These are phyloP conservation scores for Alethe castanea DNA, from an alignment of 2,113 vertebrate species.

Conservation along the genomic window DNA sequence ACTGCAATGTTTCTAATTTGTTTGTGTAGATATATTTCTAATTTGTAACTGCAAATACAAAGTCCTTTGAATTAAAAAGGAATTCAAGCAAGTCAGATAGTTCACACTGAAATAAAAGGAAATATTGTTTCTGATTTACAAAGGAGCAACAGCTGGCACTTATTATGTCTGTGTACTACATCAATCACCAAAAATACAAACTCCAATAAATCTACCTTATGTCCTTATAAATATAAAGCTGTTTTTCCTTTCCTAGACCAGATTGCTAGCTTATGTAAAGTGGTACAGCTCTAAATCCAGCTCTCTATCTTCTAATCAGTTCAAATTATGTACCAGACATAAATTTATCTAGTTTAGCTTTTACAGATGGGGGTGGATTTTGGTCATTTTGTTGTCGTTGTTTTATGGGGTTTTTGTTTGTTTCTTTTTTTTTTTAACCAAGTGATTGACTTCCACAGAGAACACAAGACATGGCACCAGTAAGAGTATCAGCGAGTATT, in stretches of 20 bases:
- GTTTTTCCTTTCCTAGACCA: not conserved
- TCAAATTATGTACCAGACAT: not conserved
- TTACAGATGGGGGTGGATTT: not conserved
- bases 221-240: conserved; percentile 24
- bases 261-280: conserved; percentile 15
- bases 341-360: not conserved
- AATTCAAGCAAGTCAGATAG: not conserved
- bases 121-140: conserved; percentile 30
- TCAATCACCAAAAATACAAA: conserved; percentile 42
- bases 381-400: not conserved
- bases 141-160: conserved; percentile 31
- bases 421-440: not conserved
- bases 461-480: not conserved
- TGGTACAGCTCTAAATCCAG: not conserved
- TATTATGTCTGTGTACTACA: conserved; percentile 33
- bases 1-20: not conserved
- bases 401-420: not conserved
- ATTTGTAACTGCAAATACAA: not conserved
- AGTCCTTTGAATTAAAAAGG: not conserved
- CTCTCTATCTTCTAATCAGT: not conserved
- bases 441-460: not conserved
- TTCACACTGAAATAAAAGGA: conserved; percentile 2
- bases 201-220: conserved; percentile 36
- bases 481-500: not conserved
- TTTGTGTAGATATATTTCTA: not conserved